phyloP scores from a whole-genome alignment of 2,888 invertebrate species.

The Melinopterus prodromus region DNA sequence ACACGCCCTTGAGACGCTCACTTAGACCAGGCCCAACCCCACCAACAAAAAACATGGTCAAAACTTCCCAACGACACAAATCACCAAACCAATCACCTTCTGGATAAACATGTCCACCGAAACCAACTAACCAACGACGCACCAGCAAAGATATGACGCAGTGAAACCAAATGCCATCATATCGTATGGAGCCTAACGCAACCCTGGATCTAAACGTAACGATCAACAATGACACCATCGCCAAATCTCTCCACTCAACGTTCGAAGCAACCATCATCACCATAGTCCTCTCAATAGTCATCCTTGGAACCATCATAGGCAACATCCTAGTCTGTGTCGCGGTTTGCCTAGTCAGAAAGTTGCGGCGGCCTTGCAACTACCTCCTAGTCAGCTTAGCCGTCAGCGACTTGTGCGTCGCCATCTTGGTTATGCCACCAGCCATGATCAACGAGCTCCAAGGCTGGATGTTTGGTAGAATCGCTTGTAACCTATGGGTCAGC shows the following conservation, averaged over 20 bases:
- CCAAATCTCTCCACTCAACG: conserved; percentile 47
- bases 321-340: conserved; percentile 96
- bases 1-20: too few species aligned
- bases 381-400: conserved; percentile 94
- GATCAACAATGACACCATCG: conserved; percentile 48
- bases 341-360: conserved; percentile 91
- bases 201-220: conserved; percentile 45
- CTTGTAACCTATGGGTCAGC: conserved; percentile 96
- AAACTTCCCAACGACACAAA: background rate
- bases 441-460: conserved; percentile 92
- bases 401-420: conserved; percentile 94
- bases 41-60: too few species aligned
- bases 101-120: background rate
- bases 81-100: background rate
- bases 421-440: conserved; percentile 97
- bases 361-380: conserved; percentile 90
- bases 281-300: conserved; percentile 76
- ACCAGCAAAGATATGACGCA: background rate
- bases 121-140: background rate
- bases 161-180: conserved; percentile 13
- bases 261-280: conserved; percentile 73
- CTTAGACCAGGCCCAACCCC: too few species aligned
- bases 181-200: conserved; percentile 60
- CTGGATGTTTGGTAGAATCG: conserved; percentile 92
- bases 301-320: conserved; percentile 83